Percentiles rank a stretch among this genome's conserved stretches.
Evolutionary conservation across 2,113 vertebrate species (phyloP).

Genomic region (Nycticryphes semicollaris): DNA sequence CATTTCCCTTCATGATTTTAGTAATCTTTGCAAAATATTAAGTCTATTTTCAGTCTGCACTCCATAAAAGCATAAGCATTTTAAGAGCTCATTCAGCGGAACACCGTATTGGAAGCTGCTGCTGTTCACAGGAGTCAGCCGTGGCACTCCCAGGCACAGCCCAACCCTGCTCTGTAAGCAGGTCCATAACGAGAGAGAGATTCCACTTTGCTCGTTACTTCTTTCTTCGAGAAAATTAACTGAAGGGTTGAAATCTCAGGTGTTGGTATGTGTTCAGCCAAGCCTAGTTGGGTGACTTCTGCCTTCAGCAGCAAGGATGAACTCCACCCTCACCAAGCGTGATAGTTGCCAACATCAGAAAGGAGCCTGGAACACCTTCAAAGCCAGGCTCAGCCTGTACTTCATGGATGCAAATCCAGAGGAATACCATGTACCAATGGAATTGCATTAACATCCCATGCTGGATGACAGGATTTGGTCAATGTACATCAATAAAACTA

Average conservation of each 20-base stretch:
- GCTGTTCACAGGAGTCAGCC: neutral
- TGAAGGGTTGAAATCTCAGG: neutral
- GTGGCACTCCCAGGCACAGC: neutral
- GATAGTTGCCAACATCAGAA: neutral
- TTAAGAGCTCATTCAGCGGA: neutral
- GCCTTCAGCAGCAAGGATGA: neutral
- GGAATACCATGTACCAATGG: neutral
- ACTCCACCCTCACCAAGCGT: rapidly evolving
- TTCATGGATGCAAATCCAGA: neutral
- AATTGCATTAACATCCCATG: neutral
- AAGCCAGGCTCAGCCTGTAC: neutral
- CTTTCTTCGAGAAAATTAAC: neutral
- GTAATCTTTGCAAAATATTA: neutral
- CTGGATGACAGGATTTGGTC: neutral
- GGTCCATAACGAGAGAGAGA: neutral
- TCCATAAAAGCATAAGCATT: neutral
- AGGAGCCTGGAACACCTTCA: neutral
- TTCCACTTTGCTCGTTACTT: neutral
- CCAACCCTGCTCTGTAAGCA: neutral
- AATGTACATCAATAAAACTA: neutral
- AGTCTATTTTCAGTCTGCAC: neutral
- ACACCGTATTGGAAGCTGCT: neutral
- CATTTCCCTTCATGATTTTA: neutral
- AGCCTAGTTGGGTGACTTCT: neutral
- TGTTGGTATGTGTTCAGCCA: neutral